A percentile compares a stretch with the other conserved stretches of the same genome.
phyloP scores from a whole-genome alignment of 2,797 vertebrate species.

The Cossypha dichroa region DNA sequence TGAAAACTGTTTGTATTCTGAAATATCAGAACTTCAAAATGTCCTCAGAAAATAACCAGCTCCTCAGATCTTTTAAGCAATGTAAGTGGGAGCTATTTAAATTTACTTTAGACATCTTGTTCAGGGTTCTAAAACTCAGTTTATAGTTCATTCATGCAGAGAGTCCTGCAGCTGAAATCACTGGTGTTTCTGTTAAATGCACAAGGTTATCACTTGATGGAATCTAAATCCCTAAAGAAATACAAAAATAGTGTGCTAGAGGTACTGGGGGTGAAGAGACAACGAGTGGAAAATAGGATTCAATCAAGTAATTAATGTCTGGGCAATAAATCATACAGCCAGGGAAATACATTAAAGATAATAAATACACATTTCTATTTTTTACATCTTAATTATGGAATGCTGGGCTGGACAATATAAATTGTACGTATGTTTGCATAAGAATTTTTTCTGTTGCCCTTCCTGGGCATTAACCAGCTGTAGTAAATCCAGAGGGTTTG shows the following conservation, averaged over 20 bases:
- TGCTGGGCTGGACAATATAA: background rate
- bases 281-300: background rate
- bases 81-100: background rate
- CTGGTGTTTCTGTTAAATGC: background rate
- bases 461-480: background rate
- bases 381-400: background rate
- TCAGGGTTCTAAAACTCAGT: background rate
- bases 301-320: background rate
- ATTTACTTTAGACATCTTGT: background rate
- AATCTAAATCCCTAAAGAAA: background rate
- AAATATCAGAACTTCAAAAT: background rate
- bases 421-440: background rate
- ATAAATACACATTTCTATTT: background rate
- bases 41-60: background rate
- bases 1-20: background rate
- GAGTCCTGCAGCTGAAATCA: background rate
- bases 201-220: rapidly evolving
- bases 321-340: background rate
- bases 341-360: background rate
- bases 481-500: background rate
- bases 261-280: too few species aligned
- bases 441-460: background rate
- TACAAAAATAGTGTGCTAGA: background rate
- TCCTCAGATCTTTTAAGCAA: background rate
- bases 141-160: background rate